These are phyloP conservation scores for Habroteleia sp. DNA, from an alignment of 2,888 invertebrate genomes.

Conservation along the genomic window DNA sequence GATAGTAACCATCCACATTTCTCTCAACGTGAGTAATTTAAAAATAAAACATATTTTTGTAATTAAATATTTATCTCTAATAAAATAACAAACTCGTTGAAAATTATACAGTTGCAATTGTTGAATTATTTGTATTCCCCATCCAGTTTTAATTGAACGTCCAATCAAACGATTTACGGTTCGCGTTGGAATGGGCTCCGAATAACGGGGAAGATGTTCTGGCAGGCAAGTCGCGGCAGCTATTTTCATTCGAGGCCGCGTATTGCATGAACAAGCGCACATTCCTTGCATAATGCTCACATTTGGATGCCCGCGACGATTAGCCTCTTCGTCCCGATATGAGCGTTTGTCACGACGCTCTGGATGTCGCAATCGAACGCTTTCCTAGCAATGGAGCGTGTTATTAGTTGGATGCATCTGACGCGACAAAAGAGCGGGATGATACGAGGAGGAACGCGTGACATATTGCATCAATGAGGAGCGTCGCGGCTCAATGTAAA, in stretches of 20 bases:
- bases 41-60: too few relatives aligned
- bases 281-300: constrained; percentile 69
- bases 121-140: neutral
- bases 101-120: too few relatives aligned
- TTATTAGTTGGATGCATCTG: constrained; percentile 52
- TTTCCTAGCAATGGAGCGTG: constrained; percentile 34
- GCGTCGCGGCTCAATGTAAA: constrained; percentile 5
- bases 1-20: too few relatives aligned
- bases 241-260: constrained; percentile 24
- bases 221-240: constrained; percentile 8
- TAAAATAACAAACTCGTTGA: too few relatives aligned
- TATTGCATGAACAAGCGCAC: constrained; percentile 62
- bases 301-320: constrained; percentile 74
- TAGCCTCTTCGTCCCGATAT: constrained; percentile 72
- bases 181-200: neutral
- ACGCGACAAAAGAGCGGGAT: constrained; percentile 13
- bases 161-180: neutral
- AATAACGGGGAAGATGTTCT: constrained; percentile 10
- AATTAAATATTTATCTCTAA: too few relatives aligned
- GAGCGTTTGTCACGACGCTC: constrained; percentile 57
- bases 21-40: too few relatives aligned
- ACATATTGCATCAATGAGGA: constrained; percentile 53
- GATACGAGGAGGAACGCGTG: constrained; percentile 38
- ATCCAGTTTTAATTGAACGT: constrained; percentile 10
- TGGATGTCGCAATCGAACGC: constrained; percentile 56